These are phyloP conservation scores for Cranoglanis bouderius DNA, from an alignment of 2,113 vertebrate species.

Conservation along the genomic window DNA sequence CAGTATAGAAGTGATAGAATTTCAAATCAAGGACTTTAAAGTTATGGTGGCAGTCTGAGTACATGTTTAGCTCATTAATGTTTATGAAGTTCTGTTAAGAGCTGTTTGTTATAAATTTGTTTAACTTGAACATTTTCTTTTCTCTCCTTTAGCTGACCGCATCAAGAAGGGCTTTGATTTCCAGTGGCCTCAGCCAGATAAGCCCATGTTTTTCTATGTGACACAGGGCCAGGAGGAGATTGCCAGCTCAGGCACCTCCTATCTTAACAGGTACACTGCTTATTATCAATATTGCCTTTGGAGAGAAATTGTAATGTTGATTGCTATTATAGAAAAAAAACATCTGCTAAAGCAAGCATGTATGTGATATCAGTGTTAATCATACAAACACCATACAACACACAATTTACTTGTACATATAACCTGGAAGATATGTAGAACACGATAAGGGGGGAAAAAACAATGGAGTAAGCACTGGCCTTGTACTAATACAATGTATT, in stretches of 20 bases:
- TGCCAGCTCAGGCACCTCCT: conserved; percentile 96
- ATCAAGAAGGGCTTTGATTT: conserved; percentile 99
- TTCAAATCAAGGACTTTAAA: neutral
- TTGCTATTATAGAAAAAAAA: neutral
- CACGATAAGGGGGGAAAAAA: neutral
- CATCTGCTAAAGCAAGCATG: neutral
- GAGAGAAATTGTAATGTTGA: neutral
- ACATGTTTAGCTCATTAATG: neutral
- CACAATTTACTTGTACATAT: neutral
- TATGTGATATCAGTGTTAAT: neutral
- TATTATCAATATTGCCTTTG: neutral
- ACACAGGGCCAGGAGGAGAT: conserved; percentile 99
- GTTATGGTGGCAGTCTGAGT: neutral
- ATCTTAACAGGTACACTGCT: conserved; percentile 86
- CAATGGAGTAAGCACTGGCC: no score
- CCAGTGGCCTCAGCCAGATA: conserved; percentile 98
- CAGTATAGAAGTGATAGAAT: neutral
- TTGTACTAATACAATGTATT: no score
- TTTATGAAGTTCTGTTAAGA: neutral
- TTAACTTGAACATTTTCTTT: neutral
- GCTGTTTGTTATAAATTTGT: neutral
- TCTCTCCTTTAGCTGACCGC: conserved; percentile 79
- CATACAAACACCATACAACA: neutral
- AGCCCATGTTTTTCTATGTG: conserved; percentile 99
- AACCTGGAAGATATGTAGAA: neutral